Evolutionary conservation across 2,888 invertebrate species (phyloP).

Genomic region (Rotaria sp.): DNA sequence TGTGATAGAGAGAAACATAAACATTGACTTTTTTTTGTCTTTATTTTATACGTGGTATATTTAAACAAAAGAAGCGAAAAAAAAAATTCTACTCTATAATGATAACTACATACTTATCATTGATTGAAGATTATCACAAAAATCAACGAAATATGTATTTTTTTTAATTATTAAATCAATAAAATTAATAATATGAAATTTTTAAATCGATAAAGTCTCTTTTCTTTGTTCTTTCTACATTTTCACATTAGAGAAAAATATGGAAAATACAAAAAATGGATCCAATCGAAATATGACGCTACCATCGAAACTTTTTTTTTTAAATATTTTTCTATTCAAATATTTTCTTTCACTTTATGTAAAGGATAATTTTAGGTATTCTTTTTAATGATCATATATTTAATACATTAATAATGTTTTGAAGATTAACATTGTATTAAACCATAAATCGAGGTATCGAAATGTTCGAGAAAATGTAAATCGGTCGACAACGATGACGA

Average conservation of each 20-base stretch:
- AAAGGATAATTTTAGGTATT: not conserved
- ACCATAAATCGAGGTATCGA: not conserved
- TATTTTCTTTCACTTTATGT: not conserved
- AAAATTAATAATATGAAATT: not conserved
- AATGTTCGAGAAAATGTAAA: not conserved
- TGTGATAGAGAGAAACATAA: too few species aligned
- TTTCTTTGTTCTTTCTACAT: not conserved
- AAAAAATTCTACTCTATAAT: too few species aligned
- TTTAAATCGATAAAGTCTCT: too few species aligned
- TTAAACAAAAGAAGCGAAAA: too few species aligned
- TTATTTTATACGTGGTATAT: too few species aligned
- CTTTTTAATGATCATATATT: too few species aligned
- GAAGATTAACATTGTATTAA: not conserved
- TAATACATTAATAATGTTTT: too few species aligned
- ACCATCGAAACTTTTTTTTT: not conserved
- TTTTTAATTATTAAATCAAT: not conserved
- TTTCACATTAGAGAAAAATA: too few species aligned
- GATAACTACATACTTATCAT: too few species aligned
- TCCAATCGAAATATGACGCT: not conserved
- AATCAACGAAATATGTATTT: too few species aligned
- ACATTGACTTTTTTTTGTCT: too few species aligned
- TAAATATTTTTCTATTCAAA: not conserved
- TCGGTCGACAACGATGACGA: not conserved
- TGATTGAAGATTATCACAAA: too few species aligned
- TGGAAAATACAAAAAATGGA: not conserved